Conservation (phyloP, 2,113 vertebrate species). For the Ailuropoda melanoleuca region DNA sequence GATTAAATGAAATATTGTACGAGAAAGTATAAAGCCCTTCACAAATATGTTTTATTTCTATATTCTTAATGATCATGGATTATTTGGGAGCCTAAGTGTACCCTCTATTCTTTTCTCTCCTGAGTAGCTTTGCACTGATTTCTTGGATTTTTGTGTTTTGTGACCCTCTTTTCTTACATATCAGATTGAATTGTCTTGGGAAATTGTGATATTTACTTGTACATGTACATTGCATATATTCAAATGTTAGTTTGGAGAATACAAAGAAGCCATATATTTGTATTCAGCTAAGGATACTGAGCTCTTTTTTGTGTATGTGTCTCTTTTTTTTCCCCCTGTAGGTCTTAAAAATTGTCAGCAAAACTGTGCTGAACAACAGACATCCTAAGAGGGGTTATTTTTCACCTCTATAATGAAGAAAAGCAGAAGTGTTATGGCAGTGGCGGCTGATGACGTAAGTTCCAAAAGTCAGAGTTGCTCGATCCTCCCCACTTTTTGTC, state of each 20-base stretch:
- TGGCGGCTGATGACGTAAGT: slow-evolving; percentile 90
- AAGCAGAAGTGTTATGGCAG: slow-evolving; percentile 92
- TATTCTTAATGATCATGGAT: background rate
- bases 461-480: background rate
- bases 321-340: slow-evolving; percentile 49
- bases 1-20: background rate
- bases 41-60: background rate
- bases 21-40: background rate
- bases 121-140: background rate
- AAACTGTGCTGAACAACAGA: background rate
- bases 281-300: background rate
- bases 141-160: background rate
- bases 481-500: background rate
- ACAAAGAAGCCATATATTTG: background rate
- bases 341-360: slow-evolving; percentile 35
- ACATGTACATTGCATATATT: background rate
- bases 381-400: background rate
- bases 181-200: background rate
- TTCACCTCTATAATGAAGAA: slow-evolving; percentile 90
- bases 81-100: background rate
- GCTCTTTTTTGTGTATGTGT: background rate
- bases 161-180: background rate
- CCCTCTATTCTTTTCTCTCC: background rate
- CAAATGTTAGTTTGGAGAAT: background rate
- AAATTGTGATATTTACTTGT: background rate